phyloP scores from a whole-genome alignment of 2,113 vertebrate genomes.

The Bubalus kerabau region DNA sequence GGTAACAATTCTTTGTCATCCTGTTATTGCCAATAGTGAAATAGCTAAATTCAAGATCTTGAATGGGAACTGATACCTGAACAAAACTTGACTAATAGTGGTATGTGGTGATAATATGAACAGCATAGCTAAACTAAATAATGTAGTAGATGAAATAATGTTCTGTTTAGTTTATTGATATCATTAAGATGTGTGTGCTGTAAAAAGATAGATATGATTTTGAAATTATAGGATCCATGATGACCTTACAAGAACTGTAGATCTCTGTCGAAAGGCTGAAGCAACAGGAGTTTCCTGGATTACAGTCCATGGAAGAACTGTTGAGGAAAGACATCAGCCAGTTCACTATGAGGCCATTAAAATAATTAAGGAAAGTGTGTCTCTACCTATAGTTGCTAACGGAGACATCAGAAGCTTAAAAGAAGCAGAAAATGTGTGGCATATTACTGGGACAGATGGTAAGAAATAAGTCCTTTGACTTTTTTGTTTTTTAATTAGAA shows the following conservation, averaged over 20 bases:
- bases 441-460: conserved; percentile 92
- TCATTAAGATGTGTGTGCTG: conserved; percentile 16
- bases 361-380: conserved; percentile 91
- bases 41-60: conserved; percentile 10
- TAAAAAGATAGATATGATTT: conserved; percentile 34
- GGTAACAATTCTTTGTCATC: neutral
- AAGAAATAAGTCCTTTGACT: conserved; percentile 65
- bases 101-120: neutral
- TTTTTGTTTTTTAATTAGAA: conserved; percentile 31
- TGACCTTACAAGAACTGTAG: conserved; percentile 90
- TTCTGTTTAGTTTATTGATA: conserved; percentile 2
- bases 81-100: neutral
- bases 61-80: neutral
- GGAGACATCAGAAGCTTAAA: conserved; percentile 92
- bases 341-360: conserved; percentile 95
- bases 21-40: neutral
- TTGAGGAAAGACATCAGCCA: conserved; percentile 94
- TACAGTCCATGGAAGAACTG: conserved; percentile 93
- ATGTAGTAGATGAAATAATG: neutral
- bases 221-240: conserved; percentile 89
- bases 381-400: conserved; percentile 93
- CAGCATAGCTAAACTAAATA: neutral
- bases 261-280: conserved; percentile 95
- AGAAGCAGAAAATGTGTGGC: conserved; percentile 87
- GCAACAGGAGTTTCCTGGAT: conserved; percentile 95